A percentile compares a stretch with the other conserved stretches of the same genome.
Evolutionary conservation across 2,113 vertebrate species (phyloP).

Genomic region (Formicarius rufipectus): DNA sequence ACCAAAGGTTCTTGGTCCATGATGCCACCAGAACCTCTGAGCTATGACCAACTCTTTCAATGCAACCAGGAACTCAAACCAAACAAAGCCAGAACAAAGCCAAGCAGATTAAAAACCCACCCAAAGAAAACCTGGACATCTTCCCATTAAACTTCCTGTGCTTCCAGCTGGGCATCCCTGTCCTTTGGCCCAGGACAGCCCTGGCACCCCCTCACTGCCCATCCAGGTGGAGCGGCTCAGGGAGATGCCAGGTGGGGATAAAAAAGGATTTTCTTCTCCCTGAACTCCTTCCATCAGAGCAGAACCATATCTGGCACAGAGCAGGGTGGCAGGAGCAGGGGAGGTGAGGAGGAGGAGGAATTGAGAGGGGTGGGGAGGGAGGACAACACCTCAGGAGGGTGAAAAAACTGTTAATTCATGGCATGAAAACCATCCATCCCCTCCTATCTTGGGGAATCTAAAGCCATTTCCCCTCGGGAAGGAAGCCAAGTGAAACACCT

Average conservation of each 20-base stretch:
- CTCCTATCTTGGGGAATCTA: constrained; percentile 4
- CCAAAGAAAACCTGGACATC: accelerated
- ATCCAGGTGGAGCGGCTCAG: neutral
- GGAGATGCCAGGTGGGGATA: neutral
- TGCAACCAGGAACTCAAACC: neutral
- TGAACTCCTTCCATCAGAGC: neutral
- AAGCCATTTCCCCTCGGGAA: neutral
- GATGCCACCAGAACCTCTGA: neutral
- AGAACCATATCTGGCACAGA: neutral
- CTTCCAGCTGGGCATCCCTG: neutral
- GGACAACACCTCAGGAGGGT: constrained; percentile 6
- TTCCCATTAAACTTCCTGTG: neutral
- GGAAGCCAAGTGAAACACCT: neutral
- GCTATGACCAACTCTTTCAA: accelerated
- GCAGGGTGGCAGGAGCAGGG: neutral
- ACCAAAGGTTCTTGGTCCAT: accelerated
- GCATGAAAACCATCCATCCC: neutral
- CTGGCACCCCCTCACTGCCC: neutral
- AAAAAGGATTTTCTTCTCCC: neutral
- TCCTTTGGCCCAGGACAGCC: neutral
- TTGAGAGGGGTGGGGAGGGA: neutral
- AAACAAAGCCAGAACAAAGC: neutral
- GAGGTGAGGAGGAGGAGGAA: constrained; percentile 54
- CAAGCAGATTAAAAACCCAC: neutral
- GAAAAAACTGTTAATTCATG: constrained; percentile 14